Base-by-base conservation (phyloP, 2,113 vertebrate species). In the Nycticryphes semicollaris region DNA sequence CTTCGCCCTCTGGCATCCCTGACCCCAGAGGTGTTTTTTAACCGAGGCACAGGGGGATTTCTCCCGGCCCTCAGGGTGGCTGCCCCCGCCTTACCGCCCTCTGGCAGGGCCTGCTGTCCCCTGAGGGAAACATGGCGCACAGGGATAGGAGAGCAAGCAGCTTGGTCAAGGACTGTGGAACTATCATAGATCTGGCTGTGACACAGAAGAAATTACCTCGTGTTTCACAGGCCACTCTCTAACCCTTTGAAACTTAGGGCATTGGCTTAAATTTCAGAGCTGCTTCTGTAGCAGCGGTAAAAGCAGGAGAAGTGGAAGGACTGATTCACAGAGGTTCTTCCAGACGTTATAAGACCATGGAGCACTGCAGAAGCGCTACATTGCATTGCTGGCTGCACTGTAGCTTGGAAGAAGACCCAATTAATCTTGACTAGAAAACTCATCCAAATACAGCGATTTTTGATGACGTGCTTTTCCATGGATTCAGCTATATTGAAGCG, bases 331-430 rank as follows among this genome's bases (percentile, higher is more conserved):
- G 51, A n/a, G 67, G 35, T 43, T 54, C 10, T 4, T 63, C 23
- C 56, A 67, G 43, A 5, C 0, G 1, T 39, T n/a, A 21, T 9
- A 1, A 0, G 0, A 9, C 60, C 18, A 2, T 20, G 69, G 25
- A 79, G 33, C 9, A 3, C 45, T 3, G 1, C 27, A 19, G 24
- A 60, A 53, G 13, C 1, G 0, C 57, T 17, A 2, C 2, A 1
- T 7, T 17, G 39, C 0, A 0, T 12, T 83, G 57, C 47, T 80
- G n/a, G 17, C 48, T 50, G 41, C 48, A 51, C 66, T n/a, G 28
- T 47, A 27, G 14, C 73, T 35, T 84, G 87, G 22, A 33, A 88
- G 16, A 37, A 73, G 80, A 51, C 27, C 63, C 12, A 43, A 63
- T 74, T 41, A 60, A 63, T 67, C 43, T 22, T 51, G 51, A 30